Evolutionary conservation across 2,797 vertebrate species (phyloP), one percentile per base, ranked within the genome.

Genomic region (Bryconaethiops microstoma): DNA sequence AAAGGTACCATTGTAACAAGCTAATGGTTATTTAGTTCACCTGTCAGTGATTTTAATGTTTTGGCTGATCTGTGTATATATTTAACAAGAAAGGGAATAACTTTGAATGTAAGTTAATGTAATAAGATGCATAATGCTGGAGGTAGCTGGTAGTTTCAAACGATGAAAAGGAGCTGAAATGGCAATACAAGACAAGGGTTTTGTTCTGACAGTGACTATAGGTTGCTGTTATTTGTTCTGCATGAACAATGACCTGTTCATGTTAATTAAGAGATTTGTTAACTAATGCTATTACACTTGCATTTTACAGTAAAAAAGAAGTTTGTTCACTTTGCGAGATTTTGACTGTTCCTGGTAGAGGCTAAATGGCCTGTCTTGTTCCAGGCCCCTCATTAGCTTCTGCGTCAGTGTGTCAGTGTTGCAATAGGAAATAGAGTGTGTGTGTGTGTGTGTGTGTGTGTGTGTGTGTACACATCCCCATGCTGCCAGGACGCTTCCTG

Each of bases 351-450:
- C 71, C 35, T 52, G 14, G 59, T 76, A 6, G 45, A 65, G 17
- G 62, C 60, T 76, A 54, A 76, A 65, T 35, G 42, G 16, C 54
- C 17, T 65, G 23, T 64, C 60, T 48, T 50, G 16, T 76, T 45
- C 60, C 59, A 48, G 45, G 25, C 17, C 59, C 45, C 60, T 65
- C 45, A 50, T 52, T 21, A 40, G 54, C 71, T 59, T 54, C 29
- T 39, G 52, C 13, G n/a, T 16, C n/a, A 74, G 17, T 5, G 35
- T 59, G 54, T 17, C n/a, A 21, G 17, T 42, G 19, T 10, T 21
- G 71, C 19, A 74, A 42, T 21, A 16, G 19, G 17, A 54, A 72
- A 25, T 23, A 29, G 29, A 2, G 35, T 40, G 55, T 40, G 71
- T 39, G 29, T 65, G 63, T 39, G 35, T 35, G 62, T 13, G 10